Evolutionary conservation across 2,888 invertebrate genomes (phyloP).

Genomic region (Lumbricus terrestris): DNA sequence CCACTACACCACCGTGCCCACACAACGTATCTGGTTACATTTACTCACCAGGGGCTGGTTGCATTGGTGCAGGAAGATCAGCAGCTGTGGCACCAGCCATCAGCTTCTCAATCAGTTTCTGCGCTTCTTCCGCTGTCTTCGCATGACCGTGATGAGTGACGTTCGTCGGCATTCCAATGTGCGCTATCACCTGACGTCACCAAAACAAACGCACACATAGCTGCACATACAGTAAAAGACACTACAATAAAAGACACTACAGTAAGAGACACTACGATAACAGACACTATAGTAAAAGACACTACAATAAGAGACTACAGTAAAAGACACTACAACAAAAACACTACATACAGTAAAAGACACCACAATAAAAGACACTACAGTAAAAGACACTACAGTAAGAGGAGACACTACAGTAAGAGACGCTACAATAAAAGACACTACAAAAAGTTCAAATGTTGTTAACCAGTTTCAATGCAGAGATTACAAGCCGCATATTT

Average conservation of each 20-base stretch:
- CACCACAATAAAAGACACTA: background rate
- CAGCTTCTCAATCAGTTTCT: constrained; percentile 52
- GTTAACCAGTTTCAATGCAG: too few species aligned
- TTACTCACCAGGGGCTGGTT: background rate
- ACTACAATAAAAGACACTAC: too few species aligned
- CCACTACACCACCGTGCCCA: background rate
- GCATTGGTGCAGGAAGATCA: constrained; percentile 12
- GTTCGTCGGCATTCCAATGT: constrained; percentile 55
- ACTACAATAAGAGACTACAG: too few species aligned
- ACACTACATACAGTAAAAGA: background rate
- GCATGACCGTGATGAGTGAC: constrained; percentile 54
- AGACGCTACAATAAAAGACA: too few species aligned
- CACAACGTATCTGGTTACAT: background rate
- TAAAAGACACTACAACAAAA: background rate
- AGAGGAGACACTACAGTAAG: too few species aligned
- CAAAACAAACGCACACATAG: constrained; percentile 11
- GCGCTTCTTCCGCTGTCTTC: constrained; percentile 50
- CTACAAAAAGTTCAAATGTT: too few species aligned
- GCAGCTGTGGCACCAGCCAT: background rate
- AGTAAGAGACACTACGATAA: too few species aligned
- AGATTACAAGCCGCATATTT: too few species aligned
- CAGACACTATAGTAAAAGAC: too few species aligned
- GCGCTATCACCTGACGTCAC: constrained; percentile 37
- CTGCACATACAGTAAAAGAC: background rate
- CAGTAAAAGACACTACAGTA: too few species aligned